Evolutionary conservation across 2,888 invertebrate species (phyloP).

Genomic region (Nemotelus nigrinus): DNA sequence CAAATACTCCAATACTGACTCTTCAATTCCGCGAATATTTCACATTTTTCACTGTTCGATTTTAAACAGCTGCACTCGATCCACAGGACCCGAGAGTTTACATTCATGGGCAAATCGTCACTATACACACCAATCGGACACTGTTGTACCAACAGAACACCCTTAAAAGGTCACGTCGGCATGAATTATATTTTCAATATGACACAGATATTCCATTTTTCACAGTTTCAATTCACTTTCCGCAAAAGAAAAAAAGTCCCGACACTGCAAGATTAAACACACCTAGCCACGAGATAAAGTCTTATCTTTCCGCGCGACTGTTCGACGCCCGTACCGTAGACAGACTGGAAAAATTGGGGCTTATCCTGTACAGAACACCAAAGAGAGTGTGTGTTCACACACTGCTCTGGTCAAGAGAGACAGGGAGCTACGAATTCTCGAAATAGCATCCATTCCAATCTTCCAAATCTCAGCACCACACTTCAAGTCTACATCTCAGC

Average conservation of each 20-base stretch:
- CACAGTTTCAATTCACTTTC: not conserved
- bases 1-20: no score
- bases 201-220: no score
- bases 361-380: slow-evolving; percentile 46
- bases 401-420: slow-evolving; percentile 11
- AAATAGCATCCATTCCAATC: slow-evolving; percentile 41
- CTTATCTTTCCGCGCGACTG: slow-evolving; percentile 56
- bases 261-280: slow-evolving; percentile 15
- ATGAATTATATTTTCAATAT: no score
- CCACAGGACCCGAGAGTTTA: no score
- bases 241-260: not conserved
- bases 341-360: slow-evolving; percentile 60
- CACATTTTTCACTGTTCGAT: no score
- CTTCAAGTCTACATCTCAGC: not conserved
- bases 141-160: no score
- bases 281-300: slow-evolving; percentile 30
- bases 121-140: no score
- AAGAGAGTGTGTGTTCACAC: slow-evolving; percentile 19
- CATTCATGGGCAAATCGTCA: no score
- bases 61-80: no score
- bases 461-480: slow-evolving; percentile 35
- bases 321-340: slow-evolving; percentile 64
- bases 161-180: no score
- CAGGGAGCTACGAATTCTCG: slow-evolving; percentile 26
- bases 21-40: no score